phyloP scores from a whole-genome alignment of 1,140 invertebrate genomes.

The Pseudomyrmex flavicornis region DNA sequence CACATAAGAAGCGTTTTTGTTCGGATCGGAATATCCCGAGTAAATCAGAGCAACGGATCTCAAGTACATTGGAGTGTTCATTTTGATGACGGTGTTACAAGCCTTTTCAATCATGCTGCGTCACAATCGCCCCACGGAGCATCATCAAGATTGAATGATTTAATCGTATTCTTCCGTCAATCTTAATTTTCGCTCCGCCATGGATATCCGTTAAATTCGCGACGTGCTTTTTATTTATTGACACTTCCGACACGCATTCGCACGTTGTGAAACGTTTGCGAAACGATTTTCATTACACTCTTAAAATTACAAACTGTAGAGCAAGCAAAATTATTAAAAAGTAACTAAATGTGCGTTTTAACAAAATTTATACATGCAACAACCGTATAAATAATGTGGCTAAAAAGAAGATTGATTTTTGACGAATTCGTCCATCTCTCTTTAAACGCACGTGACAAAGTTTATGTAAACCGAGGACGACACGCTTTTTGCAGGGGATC shows the following conservation, averaged over 20 bases:
- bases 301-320: neutral
- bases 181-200: slow-evolving; percentile 41
- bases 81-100: slow-evolving; percentile 2
- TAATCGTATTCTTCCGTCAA: slow-evolving; percentile 46
- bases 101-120: slow-evolving; percentile 30
- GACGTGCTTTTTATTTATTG: slow-evolving; percentile 16
- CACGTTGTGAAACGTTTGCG: slow-evolving; percentile 8
- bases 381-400: neutral
- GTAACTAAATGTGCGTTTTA: too few relatives aligned
- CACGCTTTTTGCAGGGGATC: slow-evolving; percentile 63
- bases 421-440: neutral
- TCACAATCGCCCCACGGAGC: slow-evolving; percentile 19
- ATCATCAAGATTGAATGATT: slow-evolving; percentile 30
- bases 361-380: neutral
- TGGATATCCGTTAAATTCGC: slow-evolving; percentile 45
- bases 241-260: slow-evolving; percentile 5
- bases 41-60: slow-evolving; percentile 2
- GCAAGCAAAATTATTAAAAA: too few relatives aligned
- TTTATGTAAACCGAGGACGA: slow-evolving; percentile 44
- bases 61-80: slow-evolving; percentile 6
- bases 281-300: neutral
- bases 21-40: slow-evolving; percentile 9
- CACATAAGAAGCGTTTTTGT: too few relatives aligned
- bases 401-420: neutral
- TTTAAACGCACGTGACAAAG: neutral